A percentile compares a stretch with the other conserved stretches of the same genome.
Conservation (phyloP, 2,888 invertebrate species). For the Ophonus ardosiacus region DNA sequence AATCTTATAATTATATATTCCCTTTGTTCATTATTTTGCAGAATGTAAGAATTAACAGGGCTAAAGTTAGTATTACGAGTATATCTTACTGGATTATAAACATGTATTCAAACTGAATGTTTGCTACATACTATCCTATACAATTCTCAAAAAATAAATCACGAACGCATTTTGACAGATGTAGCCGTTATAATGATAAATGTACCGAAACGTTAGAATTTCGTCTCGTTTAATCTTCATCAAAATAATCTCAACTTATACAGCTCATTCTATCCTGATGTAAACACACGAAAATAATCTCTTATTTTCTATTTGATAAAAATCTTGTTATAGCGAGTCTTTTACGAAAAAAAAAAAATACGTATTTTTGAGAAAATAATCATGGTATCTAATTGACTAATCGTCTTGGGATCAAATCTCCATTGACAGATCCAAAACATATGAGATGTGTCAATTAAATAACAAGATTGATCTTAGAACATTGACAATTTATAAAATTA, state of each 20-base stretch:
- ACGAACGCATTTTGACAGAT: conserved; percentile 37
- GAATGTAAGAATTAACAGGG: not conserved
- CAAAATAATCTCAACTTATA: conserved; percentile 32
- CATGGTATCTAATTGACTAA: no score
- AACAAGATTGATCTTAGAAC: no score
- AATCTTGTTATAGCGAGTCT: not conserved
- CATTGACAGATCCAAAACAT: no score
- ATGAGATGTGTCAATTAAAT: no score
- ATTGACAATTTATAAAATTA: no score
- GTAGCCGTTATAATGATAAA: conserved; percentile 43
- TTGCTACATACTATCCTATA: conserved; percentile 1
- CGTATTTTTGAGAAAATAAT: no score
- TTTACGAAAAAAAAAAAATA: no score
- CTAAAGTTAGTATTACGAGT: not conserved
- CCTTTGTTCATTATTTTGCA: no score
- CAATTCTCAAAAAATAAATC: conserved; percentile 29
- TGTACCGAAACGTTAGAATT: conserved; percentile 18
- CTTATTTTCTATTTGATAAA: not conserved
- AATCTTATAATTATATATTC: no score
- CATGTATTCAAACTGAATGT: not conserved
- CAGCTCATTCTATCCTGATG: conserved; percentile 7
- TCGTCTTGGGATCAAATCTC: no score
- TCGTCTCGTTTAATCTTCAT: conserved; percentile 37
- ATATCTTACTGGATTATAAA: not conserved
- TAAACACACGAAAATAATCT: conserved; percentile 9